A percentile compares a stretch with the other conserved stretches of the same genome.
Conservation (phyloP, 1,140 invertebrate genomes). For the Eumaeus atala region DNA sequence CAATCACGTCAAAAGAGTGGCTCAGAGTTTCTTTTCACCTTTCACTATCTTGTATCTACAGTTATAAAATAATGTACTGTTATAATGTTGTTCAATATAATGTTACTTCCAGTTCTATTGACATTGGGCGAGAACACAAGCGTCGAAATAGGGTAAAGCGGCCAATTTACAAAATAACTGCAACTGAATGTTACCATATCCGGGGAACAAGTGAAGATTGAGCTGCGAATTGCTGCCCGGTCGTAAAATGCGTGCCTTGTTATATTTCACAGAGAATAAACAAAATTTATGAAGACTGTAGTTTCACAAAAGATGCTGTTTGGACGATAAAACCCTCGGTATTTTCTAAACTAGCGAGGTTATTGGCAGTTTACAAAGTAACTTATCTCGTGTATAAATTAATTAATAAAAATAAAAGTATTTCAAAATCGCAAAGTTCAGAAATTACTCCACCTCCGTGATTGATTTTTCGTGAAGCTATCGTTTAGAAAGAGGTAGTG, state of each 20-base stretch:
- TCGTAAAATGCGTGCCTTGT: conserved; percentile 60
- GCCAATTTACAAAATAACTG: conserved; percentile 61
- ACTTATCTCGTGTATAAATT: conserved; percentile 3
- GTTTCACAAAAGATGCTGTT: conserved; percentile 30
- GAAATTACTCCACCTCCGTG: no score
- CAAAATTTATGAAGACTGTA: conserved; percentile 48
- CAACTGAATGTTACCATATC: conserved; percentile 62
- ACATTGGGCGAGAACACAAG: conserved; percentile 7
- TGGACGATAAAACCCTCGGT: conserved; percentile 14
- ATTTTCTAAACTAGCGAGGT: conserved; percentile 17
- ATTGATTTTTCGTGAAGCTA: no score
- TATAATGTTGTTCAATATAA: background rate
- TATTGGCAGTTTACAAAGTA: conserved; percentile 7
- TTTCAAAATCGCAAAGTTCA: no score
- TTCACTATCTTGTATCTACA: no score
- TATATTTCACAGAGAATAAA: conserved; percentile 43
- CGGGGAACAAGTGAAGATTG: conserved; percentile 63
- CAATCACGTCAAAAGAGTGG: no score
- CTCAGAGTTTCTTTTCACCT: no score
- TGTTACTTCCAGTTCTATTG: conserved; percentile 2
- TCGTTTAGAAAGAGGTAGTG: no score
- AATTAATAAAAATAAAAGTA: no score
- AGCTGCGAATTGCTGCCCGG: conserved; percentile 44
- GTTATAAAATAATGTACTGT: no score
- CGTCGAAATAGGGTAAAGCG: conserved; percentile 25